Base-by-base conservation (phyloP, 2,888 invertebrate species). In the Orthosia incerta region DNA sequence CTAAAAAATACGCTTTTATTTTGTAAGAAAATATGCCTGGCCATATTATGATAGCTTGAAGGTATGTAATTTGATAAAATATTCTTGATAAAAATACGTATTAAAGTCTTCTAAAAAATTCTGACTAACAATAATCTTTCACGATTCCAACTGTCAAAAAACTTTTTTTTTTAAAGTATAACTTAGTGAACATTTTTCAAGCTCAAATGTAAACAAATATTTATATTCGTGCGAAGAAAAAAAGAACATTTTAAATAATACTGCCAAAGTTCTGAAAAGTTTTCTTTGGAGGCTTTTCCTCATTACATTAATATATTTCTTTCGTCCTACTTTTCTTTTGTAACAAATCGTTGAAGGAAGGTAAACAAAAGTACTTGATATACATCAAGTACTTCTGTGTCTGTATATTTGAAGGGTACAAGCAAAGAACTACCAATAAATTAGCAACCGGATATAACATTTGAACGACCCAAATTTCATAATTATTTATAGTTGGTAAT, bases 261-360 rank as follows among this genome's bases (percentile, higher is more conserved):
- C 20, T 63, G 51, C 26, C 11, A 39, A 70, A 75, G 45, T 75
- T 79, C 26, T 62, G 46, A 62, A 80, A 73, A 79, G 15, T 65
- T 80, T 74, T 65, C 53, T 48, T 53, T 50, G 15, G 68, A 45
- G 20, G 50, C 39, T 80, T 79, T 79, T 80, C 61, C 56, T 66
- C 56, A 62, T 80, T 66, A 66, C 45, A 20, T 55, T 50, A 59
- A 71, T 80, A 65, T 76, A 71, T 79, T 79, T 80, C 55, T 62
- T 80, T 80, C 70, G 80, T 76, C 64, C 60, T 18, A 50, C 11
- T 46, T 66, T 75, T 80, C 48, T 79, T 80, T 75, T 73, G 65
- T 46, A 20, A 66, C 55, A 71, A 74, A 80, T 80, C 50, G 65
- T 57, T 64, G 18, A n/a, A 61, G 11, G 39, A 45, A 26, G 5